Evolutionary conservation across 2,888 invertebrate species (phyloP), one percentile per base, ranked within the genome.

Genomic region (Heliconius ismenius): DNA sequence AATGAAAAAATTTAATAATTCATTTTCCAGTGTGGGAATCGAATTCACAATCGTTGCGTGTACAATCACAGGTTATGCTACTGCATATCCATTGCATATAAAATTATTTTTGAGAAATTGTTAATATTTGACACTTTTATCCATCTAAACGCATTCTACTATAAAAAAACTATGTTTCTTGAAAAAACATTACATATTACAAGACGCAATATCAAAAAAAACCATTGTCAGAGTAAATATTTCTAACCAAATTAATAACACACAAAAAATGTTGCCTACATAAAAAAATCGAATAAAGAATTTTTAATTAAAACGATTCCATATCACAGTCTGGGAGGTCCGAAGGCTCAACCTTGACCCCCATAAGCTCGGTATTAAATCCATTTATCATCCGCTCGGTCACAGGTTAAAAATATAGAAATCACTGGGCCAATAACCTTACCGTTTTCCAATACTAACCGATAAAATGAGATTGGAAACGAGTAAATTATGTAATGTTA

Each of bases 401-500:
- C 76, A 77, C 75, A 79, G 79, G 79, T 79, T 75, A 77, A 60
- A 77, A 77, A 77, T 54, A 75, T 77, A 77, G 68, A 77, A 79
- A 79, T 79, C 75, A 75, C 73, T 68, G 54, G 75, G 63, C 63
- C 77, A 67, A 70, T 70, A 70, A 70, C 69, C 54, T 54, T 32
- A n/a, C 54, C 69, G 32, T 70, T 21, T 43, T 49, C 43, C 21
- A 68, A 68, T 68, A 68, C 26, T 68, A 28, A 43, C 68, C 49
- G 18, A 68, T 49, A 49, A 68, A 49, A 10, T 18, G 21, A 68
- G 10, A 32, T 21, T 21, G 3, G 26, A 49, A 68, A 43, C 9
- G 26, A 24, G 15, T 49, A 68, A 26, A 43, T 43, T 49, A 24
- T 24, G 43, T 39, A 68, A 28, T 21, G 26, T 18, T 49, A 64